Percentiles rank a stretch among this genome's conserved stretches.
Conservation (phyloP, 2,888 invertebrate species). For the Anthoptus insignis region DNA sequence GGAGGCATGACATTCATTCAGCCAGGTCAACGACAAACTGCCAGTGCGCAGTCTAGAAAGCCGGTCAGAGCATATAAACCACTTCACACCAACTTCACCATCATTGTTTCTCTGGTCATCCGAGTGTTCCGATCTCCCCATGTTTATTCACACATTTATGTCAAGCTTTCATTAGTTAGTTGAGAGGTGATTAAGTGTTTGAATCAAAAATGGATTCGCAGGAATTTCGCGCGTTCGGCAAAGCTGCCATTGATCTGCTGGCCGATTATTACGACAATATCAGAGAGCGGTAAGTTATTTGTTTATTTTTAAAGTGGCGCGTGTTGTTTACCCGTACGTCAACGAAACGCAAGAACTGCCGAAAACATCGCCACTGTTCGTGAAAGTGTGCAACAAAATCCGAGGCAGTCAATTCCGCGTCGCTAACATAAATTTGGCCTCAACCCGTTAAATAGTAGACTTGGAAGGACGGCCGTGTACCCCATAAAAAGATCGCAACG, state of each 20-base stretch:
- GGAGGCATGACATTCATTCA: background rate
- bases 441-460: too few species aligned
- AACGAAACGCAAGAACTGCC: too few species aligned
- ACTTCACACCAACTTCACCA: conserved; percentile 59
- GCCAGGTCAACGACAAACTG: conserved; percentile 13
- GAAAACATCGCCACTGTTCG: too few species aligned
- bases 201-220: conserved; percentile 89
- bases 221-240: conserved; percentile 94
- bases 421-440: too few species aligned
- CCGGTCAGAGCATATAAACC: conserved; percentile 73
- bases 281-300: conserved; percentile 89
- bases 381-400: too few species aligned
- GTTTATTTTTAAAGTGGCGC: background rate
- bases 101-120: conserved; percentile 77
- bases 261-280: conserved; percentile 96
- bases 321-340: too few species aligned
- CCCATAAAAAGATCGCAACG: too few species aligned
- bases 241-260: conserved; percentile 95
- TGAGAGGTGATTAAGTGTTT: conserved; percentile 22
- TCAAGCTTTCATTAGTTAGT: conserved; percentile 24
- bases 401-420: too few species aligned
- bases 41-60: conserved; percentile 69
- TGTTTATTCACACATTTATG: conserved; percentile 21
- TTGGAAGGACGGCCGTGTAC: too few species aligned
- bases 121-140: conserved; percentile 55